Conservation (phyloP, 2,797 vertebrate genomes). For the Anguilla obscura region DNA sequence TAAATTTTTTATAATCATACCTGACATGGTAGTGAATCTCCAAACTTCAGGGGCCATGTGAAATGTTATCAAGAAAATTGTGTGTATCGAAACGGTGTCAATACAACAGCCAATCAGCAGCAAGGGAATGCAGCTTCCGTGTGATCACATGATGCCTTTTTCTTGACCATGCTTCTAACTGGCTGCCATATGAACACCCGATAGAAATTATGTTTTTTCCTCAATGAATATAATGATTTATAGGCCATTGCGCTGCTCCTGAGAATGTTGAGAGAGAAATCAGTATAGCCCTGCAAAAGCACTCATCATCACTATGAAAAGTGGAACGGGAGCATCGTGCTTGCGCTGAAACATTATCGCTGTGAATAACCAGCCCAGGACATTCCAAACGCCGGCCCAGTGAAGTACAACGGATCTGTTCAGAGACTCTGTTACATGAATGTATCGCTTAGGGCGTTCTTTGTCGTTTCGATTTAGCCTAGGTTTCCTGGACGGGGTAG, state of each 20-base stretch:
- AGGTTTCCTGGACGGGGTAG: no score
- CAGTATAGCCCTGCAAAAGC: no score
- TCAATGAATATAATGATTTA: background rate
- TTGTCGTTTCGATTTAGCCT: background rate
- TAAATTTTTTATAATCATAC: background rate
- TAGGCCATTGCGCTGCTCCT: background rate
- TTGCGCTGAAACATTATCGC: background rate
- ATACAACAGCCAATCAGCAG: no score
- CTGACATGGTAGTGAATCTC: no score
- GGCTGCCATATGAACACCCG: no score
- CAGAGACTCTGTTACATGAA: background rate
- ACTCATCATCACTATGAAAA: background rate
- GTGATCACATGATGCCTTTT: no score
- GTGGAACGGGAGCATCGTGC: background rate
- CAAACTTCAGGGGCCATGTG: no score
- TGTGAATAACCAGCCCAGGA: background rate
- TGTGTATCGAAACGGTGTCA: no score
- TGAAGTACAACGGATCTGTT: background rate
- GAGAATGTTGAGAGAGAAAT: background rate
- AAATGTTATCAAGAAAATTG: no score
- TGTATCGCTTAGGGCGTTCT: background rate
- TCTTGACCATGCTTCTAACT: no score
- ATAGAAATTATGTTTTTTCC: background rate
- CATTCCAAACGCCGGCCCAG: background rate
- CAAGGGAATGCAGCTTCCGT: no score